Evolutionary conservation across 1,140 invertebrate species (phyloP).

Genomic region (Panagrolaimus sp.): DNA sequence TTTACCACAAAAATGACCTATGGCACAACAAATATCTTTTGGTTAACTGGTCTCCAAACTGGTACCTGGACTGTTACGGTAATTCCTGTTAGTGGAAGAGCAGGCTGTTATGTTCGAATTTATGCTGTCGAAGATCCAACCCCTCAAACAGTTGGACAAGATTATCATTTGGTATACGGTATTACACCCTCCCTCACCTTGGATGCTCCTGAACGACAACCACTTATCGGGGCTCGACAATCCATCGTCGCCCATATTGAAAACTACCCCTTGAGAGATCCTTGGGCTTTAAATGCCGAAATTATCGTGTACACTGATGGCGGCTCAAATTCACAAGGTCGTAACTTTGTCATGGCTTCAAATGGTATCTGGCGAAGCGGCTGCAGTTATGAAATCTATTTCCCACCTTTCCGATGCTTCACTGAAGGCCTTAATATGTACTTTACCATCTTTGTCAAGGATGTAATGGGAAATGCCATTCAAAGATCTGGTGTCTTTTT

Average conservation of each 20-base stretch:
- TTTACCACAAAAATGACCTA: neutral
- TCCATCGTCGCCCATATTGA: conserved; percentile 33
- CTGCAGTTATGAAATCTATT: conserved; percentile 39
- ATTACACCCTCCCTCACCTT: conserved; percentile 19
- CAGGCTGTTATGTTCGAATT: conserved; percentile 29
- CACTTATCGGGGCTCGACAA: conserved; percentile 23
- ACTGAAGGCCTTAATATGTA: conserved; percentile 33
- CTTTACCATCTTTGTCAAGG: conserved; percentile 39
- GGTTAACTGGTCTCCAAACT: conserved; percentile 17
- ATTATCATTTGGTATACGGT: conserved; percentile 36
- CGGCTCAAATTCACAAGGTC: conserved; percentile 23
- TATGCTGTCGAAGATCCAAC: conserved; percentile 17
- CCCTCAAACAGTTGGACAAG: neutral
- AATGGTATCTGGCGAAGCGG: conserved; percentile 43
- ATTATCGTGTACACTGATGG: conserved; percentile 33
- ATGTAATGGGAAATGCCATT: conserved; percentile 29
- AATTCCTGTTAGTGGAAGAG: neutral
- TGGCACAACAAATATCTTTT: neutral
- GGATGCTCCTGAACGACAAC: conserved; percentile 27
- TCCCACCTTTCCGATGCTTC: conserved; percentile 35
- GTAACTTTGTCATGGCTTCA: conserved; percentile 15
- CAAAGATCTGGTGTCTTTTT: conserved; percentile 36
- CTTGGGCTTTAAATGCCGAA: conserved; percentile 21
- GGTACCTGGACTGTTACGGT: conserved; percentile 22
- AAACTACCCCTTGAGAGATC: conserved; percentile 23